Percentiles rank a stretch among this genome's conserved stretches.
Evolutionary conservation across 2,888 invertebrate genomes (phyloP).

Genomic region (Maniola hyperantus): DNA sequence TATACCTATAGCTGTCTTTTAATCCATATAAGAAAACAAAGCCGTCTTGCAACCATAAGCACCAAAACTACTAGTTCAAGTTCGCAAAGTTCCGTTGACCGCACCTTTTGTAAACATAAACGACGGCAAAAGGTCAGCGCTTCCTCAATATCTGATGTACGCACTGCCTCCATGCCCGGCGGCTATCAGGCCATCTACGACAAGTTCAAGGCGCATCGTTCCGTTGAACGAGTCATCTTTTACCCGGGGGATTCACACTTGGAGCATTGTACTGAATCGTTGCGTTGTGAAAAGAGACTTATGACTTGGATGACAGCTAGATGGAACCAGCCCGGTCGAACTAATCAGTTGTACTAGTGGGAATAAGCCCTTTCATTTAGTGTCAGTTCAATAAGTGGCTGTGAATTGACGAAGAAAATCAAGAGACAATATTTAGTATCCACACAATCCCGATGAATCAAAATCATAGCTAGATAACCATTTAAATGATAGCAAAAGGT

Average conservation of each 20-base stretch:
- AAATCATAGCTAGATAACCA: no score
- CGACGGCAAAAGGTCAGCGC: slow-evolving; percentile 31
- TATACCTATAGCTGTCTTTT: no score
- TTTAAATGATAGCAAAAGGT: slow-evolving; percentile 32
- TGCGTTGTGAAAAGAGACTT: no score
- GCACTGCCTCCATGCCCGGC: slow-evolving; percentile 19
- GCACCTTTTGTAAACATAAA: slow-evolving; percentile 11
- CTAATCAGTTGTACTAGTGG: no score
- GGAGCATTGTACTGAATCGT: not conserved
- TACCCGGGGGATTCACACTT: slow-evolving; percentile 18
- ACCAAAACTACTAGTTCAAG: slow-evolving; percentile 17
- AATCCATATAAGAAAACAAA: no score
- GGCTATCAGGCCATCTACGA: slow-evolving; percentile 40
- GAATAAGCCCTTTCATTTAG: no score
- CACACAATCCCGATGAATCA: no score
- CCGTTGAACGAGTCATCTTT: slow-evolving; percentile 58
- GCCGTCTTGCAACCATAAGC: not conserved
- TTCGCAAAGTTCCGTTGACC: slow-evolving; percentile 19
- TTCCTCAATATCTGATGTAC: slow-evolving; percentile 29
- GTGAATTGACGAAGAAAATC: no score
- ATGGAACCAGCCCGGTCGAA: no score
- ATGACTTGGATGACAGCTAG: no score
- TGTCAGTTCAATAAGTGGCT: no score
- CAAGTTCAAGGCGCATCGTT: slow-evolving; percentile 62
- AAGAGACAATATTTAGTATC: no score